phyloP scores from a whole-genome alignment of 2,797 vertebrate species.

The Chaenodraco wilsoni region DNA sequence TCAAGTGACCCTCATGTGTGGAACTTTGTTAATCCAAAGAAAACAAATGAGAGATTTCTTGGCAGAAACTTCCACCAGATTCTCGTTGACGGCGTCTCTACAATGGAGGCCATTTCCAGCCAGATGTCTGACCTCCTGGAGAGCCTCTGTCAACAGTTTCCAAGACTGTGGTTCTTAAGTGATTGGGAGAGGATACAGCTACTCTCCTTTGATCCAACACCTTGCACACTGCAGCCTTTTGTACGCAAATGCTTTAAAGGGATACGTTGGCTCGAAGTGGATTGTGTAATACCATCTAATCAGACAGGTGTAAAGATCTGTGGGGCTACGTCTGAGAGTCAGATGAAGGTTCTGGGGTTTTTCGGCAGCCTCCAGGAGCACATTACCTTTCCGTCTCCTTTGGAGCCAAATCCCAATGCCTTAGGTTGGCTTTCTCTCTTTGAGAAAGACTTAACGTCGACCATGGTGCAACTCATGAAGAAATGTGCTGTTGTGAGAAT shows the following conservation, averaged over 20 bases:
- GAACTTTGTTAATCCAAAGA: constrained; percentile 71
- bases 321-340: constrained; percentile 18
- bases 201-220: constrained; percentile 71
- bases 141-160: constrained; percentile 74
- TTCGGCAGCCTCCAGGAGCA: constrained; percentile 79
- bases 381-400: constrained; percentile 74
- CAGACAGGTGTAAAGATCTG: constrained; percentile 14
- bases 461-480: constrained; percentile 73
- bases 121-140: constrained; percentile 78
- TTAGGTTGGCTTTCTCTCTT: constrained; percentile 84
- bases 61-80: constrained; percentile 69
- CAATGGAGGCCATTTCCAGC: constrained; percentile 83
- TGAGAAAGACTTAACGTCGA: constrained; percentile 78
- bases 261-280: constrained; percentile 76
- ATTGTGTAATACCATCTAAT: constrained; percentile 19
- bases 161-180: constrained; percentile 89
- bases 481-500: constrained; percentile 74
- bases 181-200: constrained; percentile 84
- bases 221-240: constrained; percentile 73
- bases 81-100: constrained; percentile 76
- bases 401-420: constrained; percentile 70
- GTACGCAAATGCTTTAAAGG: constrained; percentile 85
- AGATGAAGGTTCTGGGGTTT: constrained; percentile 72
- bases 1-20: constrained; percentile 78
- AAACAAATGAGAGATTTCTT: constrained; percentile 55